These are phyloP conservation scores for Hyles lineata DNA, from an alignment of 2,888 invertebrate genomes.

Conservation along the genomic window DNA sequence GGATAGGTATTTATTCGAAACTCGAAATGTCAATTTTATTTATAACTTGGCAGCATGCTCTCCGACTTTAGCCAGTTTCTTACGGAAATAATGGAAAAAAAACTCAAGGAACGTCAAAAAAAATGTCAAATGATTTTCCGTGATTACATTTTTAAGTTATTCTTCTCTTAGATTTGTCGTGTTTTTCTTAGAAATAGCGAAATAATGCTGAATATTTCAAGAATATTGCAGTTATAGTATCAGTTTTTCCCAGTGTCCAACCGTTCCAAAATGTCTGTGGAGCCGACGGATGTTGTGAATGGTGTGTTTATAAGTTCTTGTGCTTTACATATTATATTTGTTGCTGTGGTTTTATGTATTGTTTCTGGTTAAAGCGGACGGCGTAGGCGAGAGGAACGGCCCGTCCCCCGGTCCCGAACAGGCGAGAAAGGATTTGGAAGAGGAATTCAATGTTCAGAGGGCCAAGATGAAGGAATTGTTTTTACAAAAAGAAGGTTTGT, in stretches of 20 bases:
- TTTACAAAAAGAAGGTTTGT: conserved; percentile 95
- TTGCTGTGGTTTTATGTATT: conserved; percentile 70
- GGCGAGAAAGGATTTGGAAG: conserved; percentile 86
- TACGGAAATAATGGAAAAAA: not conserved
- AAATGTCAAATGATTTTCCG: conserved; percentile 51
- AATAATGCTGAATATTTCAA: conserved; percentile 34
- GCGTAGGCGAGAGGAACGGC: conserved; percentile 55
- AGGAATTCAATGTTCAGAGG: conserved; percentile 95
- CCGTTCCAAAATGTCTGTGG: conserved; percentile 60
- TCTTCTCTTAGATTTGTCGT: conserved; percentile 39
- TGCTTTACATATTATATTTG: conserved; percentile 45
- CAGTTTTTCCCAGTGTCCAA: not conserved
- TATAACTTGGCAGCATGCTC: not conserved
- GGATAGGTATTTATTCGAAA: too few relatives aligned
- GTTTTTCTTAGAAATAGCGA: conserved; percentile 29
- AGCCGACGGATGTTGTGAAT: conserved; percentile 61
- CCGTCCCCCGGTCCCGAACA: conserved; percentile 54
- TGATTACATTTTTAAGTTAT: conserved; percentile 45
- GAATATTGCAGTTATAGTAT: conserved; percentile 22
- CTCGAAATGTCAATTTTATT: too few relatives aligned
- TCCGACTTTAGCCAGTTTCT: too few relatives aligned
- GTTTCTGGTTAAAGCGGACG: conserved; percentile 78
- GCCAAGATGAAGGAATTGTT: conserved; percentile 97
- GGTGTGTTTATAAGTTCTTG: conserved; percentile 68
- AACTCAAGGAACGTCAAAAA: conserved; percentile 39